Evolutionary conservation across 1,140 invertebrate genomes (phyloP).

Genomic region (Formica exsecta): DNA sequence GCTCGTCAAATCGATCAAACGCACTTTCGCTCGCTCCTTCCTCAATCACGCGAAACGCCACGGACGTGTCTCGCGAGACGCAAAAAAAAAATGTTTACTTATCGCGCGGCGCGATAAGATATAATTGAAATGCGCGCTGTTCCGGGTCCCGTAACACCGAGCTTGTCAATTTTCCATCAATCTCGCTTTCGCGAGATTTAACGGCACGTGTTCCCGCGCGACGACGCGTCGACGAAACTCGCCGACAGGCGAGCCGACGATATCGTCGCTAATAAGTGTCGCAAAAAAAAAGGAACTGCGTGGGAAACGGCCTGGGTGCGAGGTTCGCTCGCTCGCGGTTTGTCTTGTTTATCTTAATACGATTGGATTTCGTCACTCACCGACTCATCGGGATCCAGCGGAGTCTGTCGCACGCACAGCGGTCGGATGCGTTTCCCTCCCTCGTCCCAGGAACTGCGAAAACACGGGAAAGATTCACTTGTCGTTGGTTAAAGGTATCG

Average conservation of each 20-base stretch:
- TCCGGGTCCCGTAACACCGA: constrained; percentile 50
- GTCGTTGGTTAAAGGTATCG: constrained; percentile 77
- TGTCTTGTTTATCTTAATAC: constrained; percentile 47
- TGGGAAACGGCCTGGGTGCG: constrained; percentile 64
- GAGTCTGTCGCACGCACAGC: constrained; percentile 29
- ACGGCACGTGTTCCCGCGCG: not conserved
- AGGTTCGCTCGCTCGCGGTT: not conserved
- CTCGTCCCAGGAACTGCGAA: constrained; percentile 60
- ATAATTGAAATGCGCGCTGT: constrained; percentile 67
- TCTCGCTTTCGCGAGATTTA: not conserved
- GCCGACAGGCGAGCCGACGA: not conserved
- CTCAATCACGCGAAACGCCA: not conserved
- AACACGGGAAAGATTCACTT: constrained; percentile 72
- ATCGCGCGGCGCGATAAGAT: constrained; percentile 21
- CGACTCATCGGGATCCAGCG: constrained; percentile 38
- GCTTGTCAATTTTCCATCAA: not conserved
- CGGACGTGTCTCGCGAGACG: not conserved
- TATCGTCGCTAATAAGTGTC: not conserved
- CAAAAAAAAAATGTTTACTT: constrained; percentile 4
- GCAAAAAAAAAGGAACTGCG: constrained; percentile 53
- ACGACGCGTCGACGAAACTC: not conserved
- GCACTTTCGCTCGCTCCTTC: too few species aligned
- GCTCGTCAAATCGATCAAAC: not conserved
- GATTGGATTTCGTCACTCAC: constrained; percentile 53
- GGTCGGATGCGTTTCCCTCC: constrained; percentile 42